Evolutionary conservation across 1,140 invertebrate species (phyloP).

Genomic region (Caenorhabditis inopinata): DNA sequence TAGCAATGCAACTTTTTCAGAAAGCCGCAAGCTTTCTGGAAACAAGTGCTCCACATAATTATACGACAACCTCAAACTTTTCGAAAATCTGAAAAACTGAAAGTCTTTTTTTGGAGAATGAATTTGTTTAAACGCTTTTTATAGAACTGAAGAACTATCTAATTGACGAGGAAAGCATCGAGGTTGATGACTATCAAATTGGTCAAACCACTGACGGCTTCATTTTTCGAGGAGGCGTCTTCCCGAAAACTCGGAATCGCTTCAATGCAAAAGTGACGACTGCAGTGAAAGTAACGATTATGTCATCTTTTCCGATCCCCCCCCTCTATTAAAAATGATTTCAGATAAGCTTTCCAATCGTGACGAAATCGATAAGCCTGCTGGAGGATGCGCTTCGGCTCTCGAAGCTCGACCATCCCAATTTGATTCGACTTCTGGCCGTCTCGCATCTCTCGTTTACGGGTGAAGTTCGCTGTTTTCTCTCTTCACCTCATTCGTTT

Average conservation of each 20-base stretch:
- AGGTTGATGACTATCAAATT: not conserved
- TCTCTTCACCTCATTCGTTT: not conserved
- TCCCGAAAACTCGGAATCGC: slow-evolving; percentile 8
- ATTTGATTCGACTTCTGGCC: slow-evolving; percentile 28
- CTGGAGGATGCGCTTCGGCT: slow-evolving; percentile 37
- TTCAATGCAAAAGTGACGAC: slow-evolving; percentile 24
- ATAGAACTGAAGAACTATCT: slow-evolving; percentile 5
- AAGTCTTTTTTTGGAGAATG: too few relatives aligned
- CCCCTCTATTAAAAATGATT: not conserved
- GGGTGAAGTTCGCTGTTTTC: not conserved
- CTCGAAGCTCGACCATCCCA: slow-evolving; percentile 30
- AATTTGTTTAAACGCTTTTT: too few relatives aligned
- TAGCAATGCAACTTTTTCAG: too few relatives aligned
- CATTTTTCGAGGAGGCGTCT: slow-evolving; percentile 23
- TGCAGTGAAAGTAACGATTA: slow-evolving; percentile 32
- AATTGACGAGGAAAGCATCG: slow-evolving; percentile 34
- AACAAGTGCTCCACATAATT: too few relatives aligned
- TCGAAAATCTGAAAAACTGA: too few relatives aligned
- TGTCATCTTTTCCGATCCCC: not conserved
- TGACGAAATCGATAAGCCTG: not conserved
- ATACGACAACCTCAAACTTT: too few relatives aligned
- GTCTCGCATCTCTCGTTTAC: slow-evolving; percentile 21
- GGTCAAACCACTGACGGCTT: slow-evolving; percentile 16
- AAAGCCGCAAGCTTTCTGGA: too few relatives aligned
- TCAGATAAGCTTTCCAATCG: slow-evolving; percentile 7